Evolutionary conservation across 2,113 vertebrate genomes (phyloP).

Genomic region (Balaeniceps rex): DNA sequence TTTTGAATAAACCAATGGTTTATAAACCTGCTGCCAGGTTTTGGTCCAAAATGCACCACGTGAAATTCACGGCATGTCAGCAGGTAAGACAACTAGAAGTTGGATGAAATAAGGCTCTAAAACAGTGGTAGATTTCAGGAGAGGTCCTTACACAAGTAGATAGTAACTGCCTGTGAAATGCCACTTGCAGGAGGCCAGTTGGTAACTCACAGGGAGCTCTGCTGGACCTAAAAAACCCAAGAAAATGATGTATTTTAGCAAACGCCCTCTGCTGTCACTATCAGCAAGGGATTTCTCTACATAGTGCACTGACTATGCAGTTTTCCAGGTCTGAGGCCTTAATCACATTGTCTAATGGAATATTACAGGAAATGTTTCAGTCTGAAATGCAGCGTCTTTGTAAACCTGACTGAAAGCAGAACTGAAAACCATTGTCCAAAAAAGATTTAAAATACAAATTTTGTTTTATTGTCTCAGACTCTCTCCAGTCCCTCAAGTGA

Average conservation of each 20-base stretch:
- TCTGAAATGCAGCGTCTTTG: not conserved
- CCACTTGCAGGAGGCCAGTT: not conserved
- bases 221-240: not conserved
- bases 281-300: not conserved
- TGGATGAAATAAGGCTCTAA: not conserved
- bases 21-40: not conserved
- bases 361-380: not conserved
- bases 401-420: not conserved
- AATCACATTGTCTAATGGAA: not conserved
- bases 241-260: rapidly evolving
- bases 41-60: not conserved
- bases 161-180: not conserved
- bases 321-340: not conserved
- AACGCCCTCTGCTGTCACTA: not conserved
- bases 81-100: not conserved
- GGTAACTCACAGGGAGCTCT: not conserved
- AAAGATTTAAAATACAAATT: not conserved
- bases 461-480: not conserved
- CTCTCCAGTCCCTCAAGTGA: not conserved
- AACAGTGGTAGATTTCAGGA: not conserved
- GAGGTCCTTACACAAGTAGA: not conserved
- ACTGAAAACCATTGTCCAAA: not conserved
- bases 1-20: not conserved
- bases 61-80: not conserved
- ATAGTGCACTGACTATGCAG: too few relatives aligned